Evolutionary conservation across 1,140 invertebrate species (phyloP).

Genomic region (Drusus annulatus): DNA sequence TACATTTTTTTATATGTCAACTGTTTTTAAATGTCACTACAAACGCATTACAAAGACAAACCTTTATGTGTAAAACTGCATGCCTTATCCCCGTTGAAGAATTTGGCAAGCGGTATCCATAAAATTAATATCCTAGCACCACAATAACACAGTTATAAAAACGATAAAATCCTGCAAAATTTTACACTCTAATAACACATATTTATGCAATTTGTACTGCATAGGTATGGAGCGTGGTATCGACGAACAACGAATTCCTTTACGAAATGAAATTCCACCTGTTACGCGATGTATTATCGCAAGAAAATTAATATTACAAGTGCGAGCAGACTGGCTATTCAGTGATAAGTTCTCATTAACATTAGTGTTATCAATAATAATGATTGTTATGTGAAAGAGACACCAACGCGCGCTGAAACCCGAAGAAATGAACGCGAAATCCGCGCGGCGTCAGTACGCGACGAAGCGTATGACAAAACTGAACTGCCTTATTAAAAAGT

Average conservation of each 20-base stretch:
- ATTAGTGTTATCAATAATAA: slow-evolving; percentile 17
- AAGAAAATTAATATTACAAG: background rate
- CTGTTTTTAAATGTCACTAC: background rate
- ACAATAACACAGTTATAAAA: background rate
- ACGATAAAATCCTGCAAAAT: background rate
- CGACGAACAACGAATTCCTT: slow-evolving; percentile 31
- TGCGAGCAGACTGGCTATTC: background rate
- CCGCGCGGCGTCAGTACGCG: slow-evolving; percentile 47
- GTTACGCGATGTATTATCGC: slow-evolving; percentile 28
- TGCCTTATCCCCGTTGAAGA: background rate
- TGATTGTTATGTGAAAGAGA: slow-evolving; percentile 6
- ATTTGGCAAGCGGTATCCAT: slow-evolving; percentile 37
- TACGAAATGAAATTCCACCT: slow-evolving; percentile 32
- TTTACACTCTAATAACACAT: slow-evolving; percentile 43
- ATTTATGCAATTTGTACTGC: slow-evolving; percentile 47
- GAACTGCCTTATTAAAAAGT: slow-evolving; percentile 57
- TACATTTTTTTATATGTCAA: no score
- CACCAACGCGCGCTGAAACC: slow-evolving; percentile 39
- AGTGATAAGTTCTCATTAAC: background rate
- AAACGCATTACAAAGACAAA: background rate
- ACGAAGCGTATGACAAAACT: slow-evolving; percentile 55
- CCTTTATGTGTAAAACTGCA: background rate
- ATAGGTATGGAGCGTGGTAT: slow-evolving; percentile 20
- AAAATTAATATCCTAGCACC: slow-evolving; percentile 20
- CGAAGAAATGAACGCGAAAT: slow-evolving; percentile 38